Conservation (phyloP, 1,140 invertebrate species). For the Zaprionus nigranus region DNA sequence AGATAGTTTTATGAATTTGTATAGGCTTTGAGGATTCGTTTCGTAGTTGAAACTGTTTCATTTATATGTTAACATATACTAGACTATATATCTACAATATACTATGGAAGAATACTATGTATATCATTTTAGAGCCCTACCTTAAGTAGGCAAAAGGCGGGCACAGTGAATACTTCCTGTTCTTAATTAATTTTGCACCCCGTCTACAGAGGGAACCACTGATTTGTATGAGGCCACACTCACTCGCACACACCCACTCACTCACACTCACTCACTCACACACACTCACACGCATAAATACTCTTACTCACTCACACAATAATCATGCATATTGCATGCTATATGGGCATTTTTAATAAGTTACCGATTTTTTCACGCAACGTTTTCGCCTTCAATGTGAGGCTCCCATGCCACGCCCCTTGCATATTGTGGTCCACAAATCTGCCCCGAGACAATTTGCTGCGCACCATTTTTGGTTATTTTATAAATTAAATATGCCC, state of each 20-base stretch:
- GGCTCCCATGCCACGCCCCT: background rate
- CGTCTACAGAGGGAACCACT: constrained; percentile 45
- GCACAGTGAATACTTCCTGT: background rate
- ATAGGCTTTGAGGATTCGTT: background rate
- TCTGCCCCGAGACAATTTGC: constrained; percentile 49
- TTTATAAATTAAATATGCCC: constrained; percentile 79
- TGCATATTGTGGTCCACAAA: constrained; percentile 4
- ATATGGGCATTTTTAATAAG: constrained; percentile 82
- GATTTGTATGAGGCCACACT: constrained; percentile 69
- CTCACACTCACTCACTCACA: constrained; percentile 25
- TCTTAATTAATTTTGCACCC: constrained; percentile 73
- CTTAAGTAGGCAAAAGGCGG: no score
- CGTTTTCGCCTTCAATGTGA: constrained; percentile 21
- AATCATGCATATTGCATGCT: constrained; percentile 66
- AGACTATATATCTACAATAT: background rate
- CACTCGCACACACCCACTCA: background rate
- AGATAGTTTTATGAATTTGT: background rate
- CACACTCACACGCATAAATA: constrained; percentile 30
- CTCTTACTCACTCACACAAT: background rate
- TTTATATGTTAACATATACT: background rate
- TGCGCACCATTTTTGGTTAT: constrained; percentile 58
- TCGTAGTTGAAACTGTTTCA: background rate
- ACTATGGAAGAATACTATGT: no score
- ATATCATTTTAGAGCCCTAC: background rate
- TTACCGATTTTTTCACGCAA: constrained; percentile 58